Evolutionary conservation across 2,797 vertebrate species (phyloP), one percentile per base, ranked within the genome.

Genomic region (Crax fasciolata): DNA sequence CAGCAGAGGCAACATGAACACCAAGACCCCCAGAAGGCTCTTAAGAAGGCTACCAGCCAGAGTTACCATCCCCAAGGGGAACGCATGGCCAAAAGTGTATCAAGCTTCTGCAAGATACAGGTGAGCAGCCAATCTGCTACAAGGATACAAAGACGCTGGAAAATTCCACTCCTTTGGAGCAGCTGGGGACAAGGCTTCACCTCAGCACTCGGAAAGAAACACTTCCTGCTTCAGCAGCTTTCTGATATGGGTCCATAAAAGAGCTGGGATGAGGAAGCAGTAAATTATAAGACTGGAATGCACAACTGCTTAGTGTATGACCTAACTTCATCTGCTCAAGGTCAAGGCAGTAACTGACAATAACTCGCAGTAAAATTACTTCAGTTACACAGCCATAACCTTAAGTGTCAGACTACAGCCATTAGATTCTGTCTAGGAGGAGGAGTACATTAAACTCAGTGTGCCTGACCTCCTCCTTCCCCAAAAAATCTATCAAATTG

Each of bases 101-200:
- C 0, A 0, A 84, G 84, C 28, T 77, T 48, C 78, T 32, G 17
- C 61, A 82, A 84, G 55, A 41, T 21, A 76, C 27, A 54, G 59
- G 55, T 43, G 58, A 78, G 73, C 88, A 75, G 55, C 55, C 54
- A 57, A 3, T 14, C 28, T 91, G 65, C 87, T 27, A 8, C 55
- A 62, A 6, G 0, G 6, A 81, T 13, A 85, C 2, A 20, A 35
- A 35, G 76, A 38, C 62, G 25, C 55, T 90, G 93, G 94, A 94
- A 97, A 94, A 94, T 91, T 95, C 96, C 93, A 76, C 21, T 94
- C 83, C 87, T 86, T 30, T 57, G 46, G 21, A 68, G 80, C 4
- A 2, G 58, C 70, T 90, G 66, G 35, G 72, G 48, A 89, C 76
- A 84, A 90, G 70, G 70, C 17, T 95, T 84, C 66, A 75, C 54